Base-by-base conservation (phyloP, 2,113 vertebrate species). In the Thryonomys swinderianus region DNA sequence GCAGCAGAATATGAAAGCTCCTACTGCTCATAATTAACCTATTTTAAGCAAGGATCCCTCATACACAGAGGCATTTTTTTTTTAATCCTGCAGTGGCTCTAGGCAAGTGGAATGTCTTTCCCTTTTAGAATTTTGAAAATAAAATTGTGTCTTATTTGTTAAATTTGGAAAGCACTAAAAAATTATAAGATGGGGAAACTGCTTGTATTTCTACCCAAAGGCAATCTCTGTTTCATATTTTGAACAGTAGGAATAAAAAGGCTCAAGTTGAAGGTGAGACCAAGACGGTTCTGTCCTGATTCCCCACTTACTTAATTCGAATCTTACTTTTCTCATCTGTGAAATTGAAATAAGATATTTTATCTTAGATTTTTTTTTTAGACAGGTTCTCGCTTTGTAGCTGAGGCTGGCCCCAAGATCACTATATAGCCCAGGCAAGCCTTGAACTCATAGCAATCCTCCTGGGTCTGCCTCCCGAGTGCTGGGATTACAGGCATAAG, bases 1-100 rank as follows among this genome's bases (percentile, higher is more conserved):
- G 87, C 90, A 34, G 86, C 93, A 82, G 92, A 94, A 95, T 91
- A 69, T 78, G 91, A 96, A 96, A 95, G 84, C 91, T 66, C 69
- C 88, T 48, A 32, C 88, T 57, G 76, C 96, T 90, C 71, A n/a
- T 95, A 93, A 95, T 96, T 95, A 97, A 97, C 95, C 95, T 14
- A 0, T 97, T 95, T 93, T 93, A 95, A 93, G 93, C 80, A 83
- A 93, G 86, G 23, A 92, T 62, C 57, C 40, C 0, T 9, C 27
- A 71, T 42, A 34, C 21, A 21, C 13, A 34, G 51, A 66, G 67
- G 71, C 64, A 30, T 71, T 37, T 18, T 85, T 79, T 18, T 85
- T 79, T 97, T 95, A 96, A 94, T 80, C 23, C 0, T 48, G 13
- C 69, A 21, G 3, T 86, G 74, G 40, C 61, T 86, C 1, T 27